A percentile compares a stretch with the other conserved stretches of the same genome.
Conservation (phyloP, 2,113 vertebrate genomes). For the Orthonyx spaldingii region DNA sequence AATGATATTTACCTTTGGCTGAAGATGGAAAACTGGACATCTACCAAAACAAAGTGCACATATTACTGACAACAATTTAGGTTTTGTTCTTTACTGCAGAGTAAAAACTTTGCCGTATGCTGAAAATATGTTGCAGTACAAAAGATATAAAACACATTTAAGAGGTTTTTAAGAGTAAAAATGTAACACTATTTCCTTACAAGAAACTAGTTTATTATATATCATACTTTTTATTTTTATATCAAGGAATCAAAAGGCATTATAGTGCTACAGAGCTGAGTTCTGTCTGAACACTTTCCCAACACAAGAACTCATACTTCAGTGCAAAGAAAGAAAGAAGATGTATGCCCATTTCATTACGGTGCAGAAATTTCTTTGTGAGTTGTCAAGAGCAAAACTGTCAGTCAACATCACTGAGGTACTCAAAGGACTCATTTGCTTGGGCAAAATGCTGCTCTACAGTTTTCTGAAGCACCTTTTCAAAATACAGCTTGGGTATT, state of each 20-base stretch:
- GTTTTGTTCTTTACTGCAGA: not conserved
- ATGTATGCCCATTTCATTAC: not conserved
- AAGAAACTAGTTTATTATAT: not conserved
- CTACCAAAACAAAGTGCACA: fast-evolving
- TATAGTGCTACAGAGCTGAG: not conserved
- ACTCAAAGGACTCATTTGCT: not conserved
- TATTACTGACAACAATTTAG: not conserved
- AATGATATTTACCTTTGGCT: not conserved
- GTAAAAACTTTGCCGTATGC: not conserved
- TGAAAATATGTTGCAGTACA: not conserved
- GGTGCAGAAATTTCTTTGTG: not conserved
- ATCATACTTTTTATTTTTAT: not conserved
- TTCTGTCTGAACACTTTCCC: not conserved
- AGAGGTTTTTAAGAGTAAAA: not conserved
- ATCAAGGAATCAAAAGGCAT: not conserved
- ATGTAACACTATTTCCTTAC: not conserved
- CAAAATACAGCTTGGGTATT: not conserved
- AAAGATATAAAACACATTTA: not conserved
- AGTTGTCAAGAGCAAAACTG: not conserved
- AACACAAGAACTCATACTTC: constrained; percentile 3
- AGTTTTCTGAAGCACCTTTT: not conserved
- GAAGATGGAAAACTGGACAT: not conserved
- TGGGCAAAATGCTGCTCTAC: not conserved
- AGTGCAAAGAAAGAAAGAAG: not conserved
- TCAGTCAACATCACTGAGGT: not conserved